Evolutionary conservation across 2,888 invertebrate genomes (phyloP), one percentile per base, ranked within the genome.

Genomic region (Boloria euphrosyne): DNA sequence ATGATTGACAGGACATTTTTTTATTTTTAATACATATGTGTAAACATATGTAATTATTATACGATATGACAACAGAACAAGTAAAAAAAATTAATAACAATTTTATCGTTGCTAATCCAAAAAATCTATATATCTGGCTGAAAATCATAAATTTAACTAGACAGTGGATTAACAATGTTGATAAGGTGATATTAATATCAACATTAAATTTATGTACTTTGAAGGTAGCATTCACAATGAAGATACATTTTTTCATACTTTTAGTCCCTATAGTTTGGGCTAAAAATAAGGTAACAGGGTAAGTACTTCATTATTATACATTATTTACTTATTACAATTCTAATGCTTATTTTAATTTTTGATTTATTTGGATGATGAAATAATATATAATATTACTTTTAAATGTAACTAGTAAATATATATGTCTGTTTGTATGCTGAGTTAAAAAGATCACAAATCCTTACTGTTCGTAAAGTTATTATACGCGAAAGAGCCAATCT

Each of bases 251-350:
- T 57, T 22, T 57, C 16, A n/a, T 22, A n/a, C 46, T 57, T 10
- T 5, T 57, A 22, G 44, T 57, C 16, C 27, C 57, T 10, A 46
- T 46, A n/a, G 57, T 2, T 46, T 57, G 13, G 2, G 57, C 46
- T 4, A 57, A 57, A 57, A n/a, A 57, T 16, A 46, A 57, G n/a
- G 57, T 57, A n/a, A 22, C 13, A n/a, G 57, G 57, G 57, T 57
- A n/a, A 57, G 57, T 57, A 4, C 13, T 53, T 53, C 16, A 13
- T 53, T n/a, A n/a, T 14, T 55, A 14, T 54, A 54, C 17, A 7
- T 43, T 14, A 18, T 54, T 50, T 50, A 50, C 13, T 4, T 50
- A 18, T 10, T 49, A 14, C 2, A 0, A 17, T 49, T 31, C 10
- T 10, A 31, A 0, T 27, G 13, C 18, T 14, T 13, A 3, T 52